Evolutionary conservation across 1,140 invertebrate genomes (phyloP).

Genomic region (Megathymus violae): DNA sequence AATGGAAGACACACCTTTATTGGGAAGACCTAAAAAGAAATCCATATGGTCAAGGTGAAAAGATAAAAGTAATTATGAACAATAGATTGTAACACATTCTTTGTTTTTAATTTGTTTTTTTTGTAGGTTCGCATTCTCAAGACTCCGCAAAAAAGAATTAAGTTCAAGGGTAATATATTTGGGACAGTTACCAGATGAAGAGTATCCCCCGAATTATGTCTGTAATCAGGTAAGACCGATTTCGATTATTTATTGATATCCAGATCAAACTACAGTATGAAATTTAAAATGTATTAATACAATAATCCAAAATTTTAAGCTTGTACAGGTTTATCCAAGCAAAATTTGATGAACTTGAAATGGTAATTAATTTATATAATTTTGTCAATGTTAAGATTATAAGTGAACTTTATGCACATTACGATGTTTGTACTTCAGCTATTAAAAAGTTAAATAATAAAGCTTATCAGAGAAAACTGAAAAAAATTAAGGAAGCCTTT

Average conservation of each 20-base stretch:
- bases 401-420: too few species aligned
- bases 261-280: too few species aligned
- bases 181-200: slow-evolving; percentile 86
- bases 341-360: too few species aligned
- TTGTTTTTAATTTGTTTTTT: slow-evolving; percentile 37
- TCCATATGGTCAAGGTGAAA: slow-evolving; percentile 78
- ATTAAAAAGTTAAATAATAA: too few species aligned
- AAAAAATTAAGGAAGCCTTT: too few species aligned
- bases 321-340: too few species aligned
- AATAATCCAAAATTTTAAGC: too few species aligned
- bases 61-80: slow-evolving; percentile 18
- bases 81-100: slow-evolving; percentile 25
- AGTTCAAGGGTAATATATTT: slow-evolving; percentile 75
- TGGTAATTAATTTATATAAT: too few species aligned
- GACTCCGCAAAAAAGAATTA: slow-evolving; percentile 67
- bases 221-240: slow-evolving; percentile 89
- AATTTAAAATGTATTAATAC: too few species aligned
- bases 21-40: slow-evolving; percentile 69
- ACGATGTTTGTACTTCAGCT: too few species aligned
- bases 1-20: slow-evolving; percentile 78
- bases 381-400: too few species aligned
- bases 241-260: slow-evolving; percentile 38
- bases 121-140: slow-evolving; percentile 66
- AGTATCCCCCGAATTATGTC: slow-evolving; percentile 97
- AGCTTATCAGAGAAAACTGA: too few species aligned